A percentile compares a stretch with the other conserved stretches of the same genome.
Evolutionary conservation across 2,888 invertebrate genomes (phyloP).

Genomic region (Drosophila diplacantha): DNA sequence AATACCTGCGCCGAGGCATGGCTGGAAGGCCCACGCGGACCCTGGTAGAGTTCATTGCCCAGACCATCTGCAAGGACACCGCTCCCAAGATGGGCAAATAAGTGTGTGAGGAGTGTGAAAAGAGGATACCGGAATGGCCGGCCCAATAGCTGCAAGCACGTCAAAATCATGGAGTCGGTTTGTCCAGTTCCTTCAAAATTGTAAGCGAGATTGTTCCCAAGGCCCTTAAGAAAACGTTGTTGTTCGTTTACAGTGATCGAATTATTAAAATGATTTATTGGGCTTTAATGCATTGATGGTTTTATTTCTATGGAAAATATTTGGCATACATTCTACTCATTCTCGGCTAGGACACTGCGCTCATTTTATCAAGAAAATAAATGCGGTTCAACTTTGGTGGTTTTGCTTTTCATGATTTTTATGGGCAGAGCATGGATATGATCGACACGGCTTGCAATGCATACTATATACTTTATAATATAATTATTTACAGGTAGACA

Average conservation of each 20-base stretch:
- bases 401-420: too few species aligned
- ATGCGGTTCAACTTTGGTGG: too few species aligned
- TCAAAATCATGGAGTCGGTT: slow-evolving; percentile 15
- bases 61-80: slow-evolving; percentile 78
- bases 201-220: slow-evolving; percentile 14
- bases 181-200: slow-evolving; percentile 18
- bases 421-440: too few species aligned
- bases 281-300: background rate
- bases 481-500: too few species aligned
- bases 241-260: slow-evolving; percentile 13
- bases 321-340: too few species aligned
- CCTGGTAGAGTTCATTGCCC: slow-evolving; percentile 84
- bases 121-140: background rate
- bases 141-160: background rate
- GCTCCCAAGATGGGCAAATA: slow-evolving; percentile 71
- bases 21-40: slow-evolving; percentile 88
- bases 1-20: slow-evolving; percentile 83
- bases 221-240: slow-evolving; percentile 6
- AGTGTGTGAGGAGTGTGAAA: too few species aligned
- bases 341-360: too few species aligned
- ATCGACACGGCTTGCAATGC: too few species aligned
- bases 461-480: too few species aligned
- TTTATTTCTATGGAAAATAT: background rate
- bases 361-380: too few species aligned
- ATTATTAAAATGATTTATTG: slow-evolving; percentile 1